Conservation (phyloP, 2,113 vertebrate genomes). For the Propithecus coquereli region DNA sequence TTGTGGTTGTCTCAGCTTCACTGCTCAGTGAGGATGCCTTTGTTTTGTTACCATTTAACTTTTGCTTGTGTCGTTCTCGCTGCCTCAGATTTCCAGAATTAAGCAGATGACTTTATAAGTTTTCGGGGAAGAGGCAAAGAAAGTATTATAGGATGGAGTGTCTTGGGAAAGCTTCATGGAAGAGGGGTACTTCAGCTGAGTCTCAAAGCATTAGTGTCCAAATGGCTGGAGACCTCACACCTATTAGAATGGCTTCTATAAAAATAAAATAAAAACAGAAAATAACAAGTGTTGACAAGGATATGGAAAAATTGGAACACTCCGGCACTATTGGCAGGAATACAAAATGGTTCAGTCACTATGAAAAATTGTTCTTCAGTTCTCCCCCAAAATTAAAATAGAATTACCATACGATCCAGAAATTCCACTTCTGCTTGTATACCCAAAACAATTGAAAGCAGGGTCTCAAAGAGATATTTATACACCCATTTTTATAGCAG, state of each 20-base stretch:
- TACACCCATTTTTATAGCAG: neutral
- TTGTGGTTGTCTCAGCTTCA: neutral
- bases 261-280: neutral
- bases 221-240: neutral
- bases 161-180: neutral
- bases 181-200: neutral
- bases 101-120: neutral
- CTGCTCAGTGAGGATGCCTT: fast-evolving
- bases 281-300: neutral
- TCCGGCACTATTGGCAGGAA: neutral
- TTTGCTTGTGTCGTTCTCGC: neutral
- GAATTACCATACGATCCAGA: neutral
- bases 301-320: neutral
- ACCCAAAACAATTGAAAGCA: neutral
- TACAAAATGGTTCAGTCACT: neutral
- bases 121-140: neutral
- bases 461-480: neutral
- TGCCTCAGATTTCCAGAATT: neutral
- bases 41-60: neutral
- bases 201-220: neutral
- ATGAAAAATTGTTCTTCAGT: neutral
- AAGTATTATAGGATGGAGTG: too few relatives aligned
- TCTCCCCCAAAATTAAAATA: neutral
- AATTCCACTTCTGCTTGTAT: neutral
- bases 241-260: neutral